Evolutionary conservation across 2,888 invertebrate genomes (phyloP).

Genomic region (Callosobruchus maculatus): DNA sequence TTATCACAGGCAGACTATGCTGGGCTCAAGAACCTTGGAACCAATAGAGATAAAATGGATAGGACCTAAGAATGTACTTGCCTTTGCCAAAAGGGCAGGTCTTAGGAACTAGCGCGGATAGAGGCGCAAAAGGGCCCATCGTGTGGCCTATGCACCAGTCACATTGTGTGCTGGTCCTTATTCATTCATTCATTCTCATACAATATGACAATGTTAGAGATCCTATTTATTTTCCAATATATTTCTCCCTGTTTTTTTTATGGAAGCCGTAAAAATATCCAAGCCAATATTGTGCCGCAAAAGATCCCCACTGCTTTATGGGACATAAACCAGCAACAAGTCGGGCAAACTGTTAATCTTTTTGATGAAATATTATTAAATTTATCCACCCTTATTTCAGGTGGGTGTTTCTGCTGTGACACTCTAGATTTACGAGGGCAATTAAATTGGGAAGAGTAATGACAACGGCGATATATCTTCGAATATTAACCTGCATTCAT

Average conservation of each 20-base stretch:
- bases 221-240: not conserved
- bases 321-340: not conserved
- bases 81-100: too few relatives aligned
- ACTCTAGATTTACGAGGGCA: conserved; percentile 13
- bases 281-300: not conserved
- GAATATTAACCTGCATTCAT: conserved; percentile 17
- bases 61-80: too few relatives aligned
- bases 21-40: too few relatives aligned
- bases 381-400: conserved; percentile 9
- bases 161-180: too few relatives aligned
- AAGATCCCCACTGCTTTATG: not conserved
- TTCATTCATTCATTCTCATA: too few relatives aligned
- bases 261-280: not conserved
- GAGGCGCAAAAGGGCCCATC: too few relatives aligned
- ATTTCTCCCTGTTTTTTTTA: not conserved
- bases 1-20: too few relatives aligned
- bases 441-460: conserved; percentile 20
- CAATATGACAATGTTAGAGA: too few relatives aligned
- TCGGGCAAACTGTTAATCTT: conserved; percentile 1
- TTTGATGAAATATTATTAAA: conserved; percentile 10
- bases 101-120: too few relatives aligned
- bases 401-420: conserved; percentile 6
- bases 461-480: conserved; percentile 15
- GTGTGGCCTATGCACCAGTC: too few relatives aligned
- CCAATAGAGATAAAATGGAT: too few relatives aligned